Conservation (phyloP, 1,140 invertebrate genomes). For the Penaeus vannamei region DNA sequence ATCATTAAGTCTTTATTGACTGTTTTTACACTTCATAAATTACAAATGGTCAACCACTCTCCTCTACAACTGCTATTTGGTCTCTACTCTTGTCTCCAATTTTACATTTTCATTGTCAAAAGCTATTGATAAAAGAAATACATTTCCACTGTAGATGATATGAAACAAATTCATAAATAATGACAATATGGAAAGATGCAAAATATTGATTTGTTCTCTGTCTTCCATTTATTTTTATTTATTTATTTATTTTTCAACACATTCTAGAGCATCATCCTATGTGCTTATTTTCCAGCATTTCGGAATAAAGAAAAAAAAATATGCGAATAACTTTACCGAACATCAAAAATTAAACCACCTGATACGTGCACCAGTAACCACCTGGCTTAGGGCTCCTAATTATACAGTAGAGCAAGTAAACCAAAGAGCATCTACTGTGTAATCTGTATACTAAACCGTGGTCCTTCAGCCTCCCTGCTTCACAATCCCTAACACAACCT, state of each 20-base stretch:
- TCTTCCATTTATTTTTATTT: not conserved
- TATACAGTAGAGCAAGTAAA: conserved; percentile 60
- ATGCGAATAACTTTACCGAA: conserved; percentile 19
- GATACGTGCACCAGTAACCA: conserved; percentile 12
- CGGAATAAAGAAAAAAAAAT: not conserved
- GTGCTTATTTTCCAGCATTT: too few relatives aligned
- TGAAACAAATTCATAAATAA: conserved; percentile 19
- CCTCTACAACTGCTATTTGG: conserved; percentile 40
- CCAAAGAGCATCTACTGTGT: conserved; percentile 62
- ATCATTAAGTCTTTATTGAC: conserved; percentile 51
- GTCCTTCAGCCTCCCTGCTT: conserved; percentile 38
- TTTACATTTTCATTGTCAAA: conserved; percentile 50
- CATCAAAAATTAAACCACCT: not conserved
- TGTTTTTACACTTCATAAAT: conserved; percentile 63
- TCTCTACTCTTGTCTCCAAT: conserved; percentile 31
- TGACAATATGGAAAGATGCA: not conserved
- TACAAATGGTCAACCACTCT: conserved; percentile 48
- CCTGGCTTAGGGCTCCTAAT: conserved; percentile 63
- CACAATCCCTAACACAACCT: conserved; percentile 30
- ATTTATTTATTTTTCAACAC: conserved; percentile 1
- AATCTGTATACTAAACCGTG: conserved; percentile 65
- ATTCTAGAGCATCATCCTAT: too few relatives aligned
- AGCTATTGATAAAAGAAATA: not conserved
- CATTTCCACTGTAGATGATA: not conserved
- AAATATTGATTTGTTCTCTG: not conserved